phyloP scores from a whole-genome alignment of 2,113 vertebrate genomes.

The Antennarius striatus region DNA sequence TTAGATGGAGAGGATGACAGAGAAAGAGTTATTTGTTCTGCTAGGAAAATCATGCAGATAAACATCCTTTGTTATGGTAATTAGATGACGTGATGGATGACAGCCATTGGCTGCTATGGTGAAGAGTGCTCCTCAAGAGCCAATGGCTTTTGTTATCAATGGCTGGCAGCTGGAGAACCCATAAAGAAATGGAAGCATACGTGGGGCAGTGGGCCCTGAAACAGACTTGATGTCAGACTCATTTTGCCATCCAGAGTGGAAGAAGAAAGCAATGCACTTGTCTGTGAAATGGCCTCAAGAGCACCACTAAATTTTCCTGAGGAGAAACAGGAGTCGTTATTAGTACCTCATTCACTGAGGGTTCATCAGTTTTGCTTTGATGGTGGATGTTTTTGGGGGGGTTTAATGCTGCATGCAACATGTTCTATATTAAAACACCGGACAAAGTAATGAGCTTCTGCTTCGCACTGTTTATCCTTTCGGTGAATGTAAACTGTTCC shows the following conservation, averaged over 20 bases:
- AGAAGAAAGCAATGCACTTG: conserved; percentile 62
- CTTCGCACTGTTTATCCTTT: conserved; percentile 37
- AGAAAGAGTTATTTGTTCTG: conserved; percentile 57
- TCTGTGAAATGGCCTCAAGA: conserved; percentile 56
- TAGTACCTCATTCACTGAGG: conserved; percentile 42
- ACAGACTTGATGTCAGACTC: conserved; percentile 62
- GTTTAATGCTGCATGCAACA: conserved; percentile 24
- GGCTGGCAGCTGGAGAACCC: conserved; percentile 73
- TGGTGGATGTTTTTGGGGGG: conserved; percentile 19
- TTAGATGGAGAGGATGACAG: conserved; percentile 53
- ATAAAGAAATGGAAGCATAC: conserved; percentile 66
- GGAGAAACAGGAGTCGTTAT: conserved; percentile 56
- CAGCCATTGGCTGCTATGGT: conserved; percentile 70
- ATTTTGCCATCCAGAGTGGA: conserved; percentile 59
- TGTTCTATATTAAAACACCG: conserved; percentile 26
- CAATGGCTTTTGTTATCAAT: conserved; percentile 74
- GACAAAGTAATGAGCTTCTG: conserved; percentile 28
- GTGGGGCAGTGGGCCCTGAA: conserved; percentile 66
- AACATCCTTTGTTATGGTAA: conserved; percentile 77
- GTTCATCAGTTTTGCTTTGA: conserved; percentile 53
- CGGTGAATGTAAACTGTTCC: conserved; percentile 20
- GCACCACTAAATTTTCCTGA: conserved; percentile 58
- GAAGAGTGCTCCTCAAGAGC: conserved; percentile 66
- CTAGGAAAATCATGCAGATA: conserved; percentile 69
- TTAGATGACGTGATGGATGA: conserved; percentile 58